Base-by-base conservation (phyloP, 2,797 vertebrate species). In the Cottoperca gobio region DNA sequence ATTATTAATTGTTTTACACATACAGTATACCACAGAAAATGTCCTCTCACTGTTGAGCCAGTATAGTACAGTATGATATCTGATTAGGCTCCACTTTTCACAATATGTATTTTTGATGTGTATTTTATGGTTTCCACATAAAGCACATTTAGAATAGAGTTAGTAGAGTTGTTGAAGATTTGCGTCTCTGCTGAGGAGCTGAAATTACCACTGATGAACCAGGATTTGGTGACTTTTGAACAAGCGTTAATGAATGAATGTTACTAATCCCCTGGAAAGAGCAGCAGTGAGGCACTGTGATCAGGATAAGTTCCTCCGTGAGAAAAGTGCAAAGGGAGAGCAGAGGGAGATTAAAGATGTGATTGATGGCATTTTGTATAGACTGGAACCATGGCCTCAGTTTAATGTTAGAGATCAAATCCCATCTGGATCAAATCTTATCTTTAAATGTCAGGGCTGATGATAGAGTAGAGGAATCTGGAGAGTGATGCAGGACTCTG, bases 371-470 rank as follows among this genome's bases (percentile, higher is more conserved):
- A 61, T 83, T 85, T 70, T 82, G 61, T 74, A 81, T 78, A 61
- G 82, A 82, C 70, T 55, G 49, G 61, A 83, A 92, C 78, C 67
- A 54, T 61, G 64, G 88, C 71, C 68, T 79, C 70, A 70, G 78
- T 86, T 88, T 85, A 88, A 89, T 86, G 86, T 77, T 88, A 86
- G 85, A 89, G 82, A 91, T 93, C 84, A 89, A 86, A 87, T 85
- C 83, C 80, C 70, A 81, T 89, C 90, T 84, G 71, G 79, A 86
- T 89, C 80, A 83, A 84, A 88, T 89, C 72, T 81, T 90, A 91
- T 91, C 86, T 81, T 82, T 78, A 86, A 90, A 85, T 89, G 85
- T 85, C 87, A 89, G 55, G 19, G 65, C 60, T 68, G 81, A 86
- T 79, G 72, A 87, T 69, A 85, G 69, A 83, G 69, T 76, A 75